phyloP scores from a whole-genome alignment of 2,797 vertebrate species.

The Semaprochilodus insignis region DNA sequence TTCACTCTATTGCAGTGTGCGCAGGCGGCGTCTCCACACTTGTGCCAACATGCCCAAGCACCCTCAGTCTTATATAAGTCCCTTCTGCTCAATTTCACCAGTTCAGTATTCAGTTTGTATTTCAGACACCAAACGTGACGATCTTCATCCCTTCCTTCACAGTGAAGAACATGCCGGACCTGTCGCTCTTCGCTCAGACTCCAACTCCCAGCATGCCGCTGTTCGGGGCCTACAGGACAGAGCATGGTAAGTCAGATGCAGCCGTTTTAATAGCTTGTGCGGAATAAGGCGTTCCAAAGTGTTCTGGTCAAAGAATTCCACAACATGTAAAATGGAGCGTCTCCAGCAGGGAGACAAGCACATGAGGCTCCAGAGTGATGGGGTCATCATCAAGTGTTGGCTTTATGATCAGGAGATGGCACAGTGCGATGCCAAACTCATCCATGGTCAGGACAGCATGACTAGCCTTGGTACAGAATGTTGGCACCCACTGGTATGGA shows the following conservation, averaged over 20 bases:
- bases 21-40: not conserved
- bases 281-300: too few relatives aligned
- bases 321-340: too few relatives aligned
- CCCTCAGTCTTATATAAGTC: not conserved
- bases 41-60: not conserved
- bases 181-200: slow-evolving; percentile 69
- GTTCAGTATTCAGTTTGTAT: not conserved
- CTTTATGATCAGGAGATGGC: too few relatives aligned
- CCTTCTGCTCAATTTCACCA: not conserved
- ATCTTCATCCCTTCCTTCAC: slow-evolving; percentile 53
- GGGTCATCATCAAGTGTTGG: too few relatives aligned
- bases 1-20: not conserved
- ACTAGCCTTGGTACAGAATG: too few relatives aligned
- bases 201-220: slow-evolving; percentile 71
- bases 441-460: too few relatives aligned
- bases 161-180: slow-evolving; percentile 80
- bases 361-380: too few relatives aligned
- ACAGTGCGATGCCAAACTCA: too few relatives aligned
- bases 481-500: too few relatives aligned
- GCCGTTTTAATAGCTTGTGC: not conserved
- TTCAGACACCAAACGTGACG: not conserved
- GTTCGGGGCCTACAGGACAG: slow-evolving; percentile 71
- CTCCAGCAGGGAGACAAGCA: too few relatives aligned
- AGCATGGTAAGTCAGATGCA: slow-evolving; percentile 75
- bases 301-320: too few relatives aligned